phyloP scores from a whole-genome alignment of 2,797 vertebrate genomes.

The Bryconaethiops microstoma region DNA sequence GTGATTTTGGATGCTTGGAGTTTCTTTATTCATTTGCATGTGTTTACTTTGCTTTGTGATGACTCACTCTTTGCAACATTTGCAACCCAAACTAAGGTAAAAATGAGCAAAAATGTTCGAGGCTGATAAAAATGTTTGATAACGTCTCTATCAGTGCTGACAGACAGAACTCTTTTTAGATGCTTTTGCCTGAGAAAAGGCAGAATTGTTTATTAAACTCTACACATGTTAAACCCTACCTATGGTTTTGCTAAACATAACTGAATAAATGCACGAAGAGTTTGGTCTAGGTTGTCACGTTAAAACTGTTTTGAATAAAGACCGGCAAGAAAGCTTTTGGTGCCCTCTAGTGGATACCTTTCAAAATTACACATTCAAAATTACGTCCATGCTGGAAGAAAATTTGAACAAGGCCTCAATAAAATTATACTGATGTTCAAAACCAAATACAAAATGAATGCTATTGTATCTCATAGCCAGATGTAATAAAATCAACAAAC shows the following conservation, averaged over 20 bases:
- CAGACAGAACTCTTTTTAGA: no score
- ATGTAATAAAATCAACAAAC: no score
- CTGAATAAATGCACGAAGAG: not conserved
- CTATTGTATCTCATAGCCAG: no score
- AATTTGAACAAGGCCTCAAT: not conserved
- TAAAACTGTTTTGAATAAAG: not conserved
- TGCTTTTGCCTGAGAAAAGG: no score
- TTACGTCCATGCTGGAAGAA: not conserved
- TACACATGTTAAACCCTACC: not conserved
- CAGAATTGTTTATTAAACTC: not conserved
- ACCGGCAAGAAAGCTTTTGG: not conserved
- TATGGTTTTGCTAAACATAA: not conserved
- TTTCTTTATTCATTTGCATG: not conserved
- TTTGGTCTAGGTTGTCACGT: not conserved
- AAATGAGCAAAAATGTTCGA: no score
- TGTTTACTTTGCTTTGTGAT: not conserved
- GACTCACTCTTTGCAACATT: not conserved
- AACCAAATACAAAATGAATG: no score
- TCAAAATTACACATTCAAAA: not conserved
- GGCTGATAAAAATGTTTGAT: no score
- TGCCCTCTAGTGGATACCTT: constrained; percentile 22
- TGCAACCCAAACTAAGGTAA: no score
- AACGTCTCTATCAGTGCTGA: no score
- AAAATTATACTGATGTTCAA: not conserved
- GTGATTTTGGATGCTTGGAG: not conserved